Conservation (phyloP, 2,888 invertebrate genomes). For the Chrysomela aeneicollis region DNA sequence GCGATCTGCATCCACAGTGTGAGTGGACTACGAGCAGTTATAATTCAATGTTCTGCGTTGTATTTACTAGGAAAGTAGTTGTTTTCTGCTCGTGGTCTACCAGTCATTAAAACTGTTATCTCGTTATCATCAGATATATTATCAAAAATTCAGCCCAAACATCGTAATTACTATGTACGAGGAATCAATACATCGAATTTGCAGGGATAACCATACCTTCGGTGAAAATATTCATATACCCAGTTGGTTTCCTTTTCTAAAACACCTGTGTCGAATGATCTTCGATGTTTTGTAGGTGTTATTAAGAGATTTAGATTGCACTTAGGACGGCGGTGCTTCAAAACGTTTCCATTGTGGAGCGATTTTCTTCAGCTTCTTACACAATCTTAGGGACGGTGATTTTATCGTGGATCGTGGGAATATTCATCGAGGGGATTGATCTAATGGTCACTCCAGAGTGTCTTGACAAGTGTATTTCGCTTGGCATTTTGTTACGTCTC, state of each 20-base stretch:
- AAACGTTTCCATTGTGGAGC: conserved; percentile 46
- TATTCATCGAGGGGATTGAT: conserved; percentile 5
- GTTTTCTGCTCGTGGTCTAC: no score
- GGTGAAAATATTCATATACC: neutral
- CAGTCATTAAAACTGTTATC: no score
- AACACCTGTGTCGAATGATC: conserved; percentile 26
- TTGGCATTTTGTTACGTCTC: conserved; percentile 12
- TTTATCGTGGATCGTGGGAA: conserved; percentile 34
- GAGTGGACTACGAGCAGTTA: no score
- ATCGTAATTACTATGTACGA: no score
- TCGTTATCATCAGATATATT: no score
- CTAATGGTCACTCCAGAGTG: conserved; percentile 32
- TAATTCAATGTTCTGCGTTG: no score
- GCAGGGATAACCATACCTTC: no score
- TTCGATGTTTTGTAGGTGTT: conserved; percentile 39
- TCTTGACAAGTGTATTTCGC: conserved; percentile 29
- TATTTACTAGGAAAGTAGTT: no score
- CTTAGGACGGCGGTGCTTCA: conserved; percentile 46
- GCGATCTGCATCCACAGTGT: no score
- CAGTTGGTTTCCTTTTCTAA: neutral
- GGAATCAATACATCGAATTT: no score
- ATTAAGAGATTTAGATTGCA: conserved; percentile 52
- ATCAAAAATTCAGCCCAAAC: no score
- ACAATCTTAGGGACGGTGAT: conserved; percentile 39
- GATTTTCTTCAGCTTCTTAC: conserved; percentile 23